These are phyloP conservation scores for Lophius piscatorius DNA, from an alignment of 2,113 vertebrate species.

Conservation along the genomic window DNA sequence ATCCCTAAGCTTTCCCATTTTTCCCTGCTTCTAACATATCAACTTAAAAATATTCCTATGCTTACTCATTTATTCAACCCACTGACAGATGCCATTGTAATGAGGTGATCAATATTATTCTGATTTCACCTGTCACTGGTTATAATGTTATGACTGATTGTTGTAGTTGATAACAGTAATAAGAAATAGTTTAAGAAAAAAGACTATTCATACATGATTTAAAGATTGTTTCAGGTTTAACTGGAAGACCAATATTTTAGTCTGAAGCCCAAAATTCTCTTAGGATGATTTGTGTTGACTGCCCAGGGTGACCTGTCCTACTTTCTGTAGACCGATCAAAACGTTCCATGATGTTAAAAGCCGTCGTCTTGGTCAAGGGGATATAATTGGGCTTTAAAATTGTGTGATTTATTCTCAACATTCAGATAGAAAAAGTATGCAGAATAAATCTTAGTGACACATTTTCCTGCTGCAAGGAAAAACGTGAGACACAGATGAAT, in stretches of 20 bases:
- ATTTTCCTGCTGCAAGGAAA: constrained; percentile 13
- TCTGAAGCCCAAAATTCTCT: constrained; percentile 1
- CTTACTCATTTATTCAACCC: no score
- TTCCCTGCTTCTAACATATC: no score
- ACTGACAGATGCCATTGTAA: no score
- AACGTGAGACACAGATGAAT: constrained; percentile 36
- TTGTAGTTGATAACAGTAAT: no score
- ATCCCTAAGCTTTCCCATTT: no score
- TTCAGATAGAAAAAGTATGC: constrained; percentile 48
- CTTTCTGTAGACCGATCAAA: constrained; percentile 34
- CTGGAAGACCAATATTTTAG: constrained; percentile 12
- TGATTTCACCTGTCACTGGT: no score
- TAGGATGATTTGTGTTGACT: constrained; percentile 14
- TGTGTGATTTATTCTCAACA: constrained; percentile 36
- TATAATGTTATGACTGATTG: no score
- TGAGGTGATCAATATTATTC: no score
- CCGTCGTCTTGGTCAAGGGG: constrained; percentile 20
- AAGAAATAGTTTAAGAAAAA: no score
- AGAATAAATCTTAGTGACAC: constrained; percentile 55
- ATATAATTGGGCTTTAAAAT: constrained; percentile 48
- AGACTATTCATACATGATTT: no score
- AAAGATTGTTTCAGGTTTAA: constrained; percentile 4
- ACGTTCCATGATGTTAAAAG: constrained; percentile 22
- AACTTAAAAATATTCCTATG: no score
- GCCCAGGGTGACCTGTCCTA: constrained; percentile 42